Percentiles rank a stretch among this genome's conserved stretches.
Conservation (phyloP, 2,888 invertebrate species). For the Adineta ricciae region DNA sequence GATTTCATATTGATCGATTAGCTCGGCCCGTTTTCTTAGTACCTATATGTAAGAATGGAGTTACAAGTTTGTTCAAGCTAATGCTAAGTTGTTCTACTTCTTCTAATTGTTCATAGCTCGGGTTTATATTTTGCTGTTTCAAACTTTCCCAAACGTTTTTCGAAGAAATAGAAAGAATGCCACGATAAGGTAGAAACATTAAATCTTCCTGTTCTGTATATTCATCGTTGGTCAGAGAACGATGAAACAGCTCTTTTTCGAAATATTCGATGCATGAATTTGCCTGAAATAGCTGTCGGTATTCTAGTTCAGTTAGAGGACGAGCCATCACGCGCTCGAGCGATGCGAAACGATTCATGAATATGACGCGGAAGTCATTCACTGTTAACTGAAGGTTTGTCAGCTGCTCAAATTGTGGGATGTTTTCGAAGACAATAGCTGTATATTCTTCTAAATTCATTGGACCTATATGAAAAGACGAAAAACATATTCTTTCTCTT, state of each 20-base stretch:
- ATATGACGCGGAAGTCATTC: neutral
- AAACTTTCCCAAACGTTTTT: neutral
- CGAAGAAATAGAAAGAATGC: neutral
- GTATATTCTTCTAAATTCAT: neutral
- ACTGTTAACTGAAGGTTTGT: neutral
- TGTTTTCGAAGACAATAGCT: neutral
- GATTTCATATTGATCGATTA: neutral
- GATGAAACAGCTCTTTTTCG: neutral
- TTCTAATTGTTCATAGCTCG: neutral
- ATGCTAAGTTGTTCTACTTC: neutral
- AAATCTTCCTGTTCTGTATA: neutral
- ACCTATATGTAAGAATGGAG: neutral
- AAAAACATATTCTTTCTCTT: no score
- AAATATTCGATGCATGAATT: neutral
- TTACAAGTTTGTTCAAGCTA: neutral
- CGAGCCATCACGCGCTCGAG: neutral
- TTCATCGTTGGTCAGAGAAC: neutral
- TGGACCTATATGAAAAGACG: neutral
- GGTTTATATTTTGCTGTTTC: neutral
- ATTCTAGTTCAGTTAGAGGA: neutral
- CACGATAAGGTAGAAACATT: neutral
- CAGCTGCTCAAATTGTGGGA: neutral
- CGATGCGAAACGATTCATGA: neutral
- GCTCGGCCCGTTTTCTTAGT: neutral
- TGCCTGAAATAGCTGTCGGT: neutral